phyloP scores from a whole-genome alignment of 2,797 vertebrate species.

The Sebastiscus albofasciatus region DNA sequence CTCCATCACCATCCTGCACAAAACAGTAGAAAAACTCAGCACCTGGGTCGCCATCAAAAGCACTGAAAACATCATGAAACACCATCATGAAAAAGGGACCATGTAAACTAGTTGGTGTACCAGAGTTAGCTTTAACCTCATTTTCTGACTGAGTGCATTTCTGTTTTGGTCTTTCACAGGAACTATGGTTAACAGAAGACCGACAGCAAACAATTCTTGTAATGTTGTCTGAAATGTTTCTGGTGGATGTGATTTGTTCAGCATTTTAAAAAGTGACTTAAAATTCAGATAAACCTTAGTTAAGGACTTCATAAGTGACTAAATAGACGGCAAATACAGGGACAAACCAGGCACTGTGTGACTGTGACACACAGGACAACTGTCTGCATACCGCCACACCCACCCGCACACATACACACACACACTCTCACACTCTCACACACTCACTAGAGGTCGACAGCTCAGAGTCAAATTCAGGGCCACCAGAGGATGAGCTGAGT shows the following conservation, averaged over 20 bases:
- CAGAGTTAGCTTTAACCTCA: background rate
- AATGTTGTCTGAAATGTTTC: background rate
- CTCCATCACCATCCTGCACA: conserved; percentile 78
- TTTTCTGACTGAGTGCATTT: background rate
- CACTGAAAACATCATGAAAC: background rate
- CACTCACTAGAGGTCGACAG: background rate
- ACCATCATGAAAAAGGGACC: background rate
- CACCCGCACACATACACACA: background rate
- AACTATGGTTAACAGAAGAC: background rate
- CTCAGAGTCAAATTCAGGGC: conserved; percentile 41
- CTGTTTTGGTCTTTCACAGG: background rate
- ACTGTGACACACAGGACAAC: conserved; percentile 12
- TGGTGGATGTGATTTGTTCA: background rate
- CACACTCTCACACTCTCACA: background rate
- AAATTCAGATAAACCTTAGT: background rate
- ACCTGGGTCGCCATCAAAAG: background rate
- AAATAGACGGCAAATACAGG: background rate
- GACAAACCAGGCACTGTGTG: background rate
- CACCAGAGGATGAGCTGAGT: conserved; percentile 44
- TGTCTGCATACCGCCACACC: conserved; percentile 5
- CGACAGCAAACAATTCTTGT: background rate
- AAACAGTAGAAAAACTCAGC: background rate
- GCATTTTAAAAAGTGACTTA: background rate
- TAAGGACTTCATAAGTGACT: background rate
- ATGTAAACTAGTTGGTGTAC: background rate